Evolutionary conservation across 2,888 invertebrate genomes (phyloP).

Genomic region (Pimpla rufipes): DNA sequence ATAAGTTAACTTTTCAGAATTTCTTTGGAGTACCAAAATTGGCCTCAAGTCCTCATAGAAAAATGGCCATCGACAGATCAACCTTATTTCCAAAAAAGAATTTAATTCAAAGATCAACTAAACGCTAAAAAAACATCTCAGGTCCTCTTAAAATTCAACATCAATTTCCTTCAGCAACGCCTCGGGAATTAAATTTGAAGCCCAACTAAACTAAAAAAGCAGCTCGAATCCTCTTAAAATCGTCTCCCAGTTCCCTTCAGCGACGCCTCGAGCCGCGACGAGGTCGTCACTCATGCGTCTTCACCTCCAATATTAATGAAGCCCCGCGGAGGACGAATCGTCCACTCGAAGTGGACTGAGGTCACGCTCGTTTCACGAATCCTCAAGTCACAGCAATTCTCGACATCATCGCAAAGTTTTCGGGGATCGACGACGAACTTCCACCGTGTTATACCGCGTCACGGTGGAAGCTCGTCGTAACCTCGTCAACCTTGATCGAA

Average conservation of each 20-base stretch:
- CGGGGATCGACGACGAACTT: neutral
- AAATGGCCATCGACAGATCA: too few relatives aligned
- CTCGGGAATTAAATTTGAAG: too few relatives aligned
- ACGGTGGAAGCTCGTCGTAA: too few relatives aligned
- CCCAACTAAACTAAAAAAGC: neutral
- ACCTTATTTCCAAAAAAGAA: too few relatives aligned
- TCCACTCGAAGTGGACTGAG: constrained; percentile 41
- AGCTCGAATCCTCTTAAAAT: constrained; percentile 9
- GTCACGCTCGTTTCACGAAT: constrained; percentile 5
- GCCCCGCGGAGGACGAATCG: constrained; percentile 29
- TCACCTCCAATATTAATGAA: constrained; percentile 51
- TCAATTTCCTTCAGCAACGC: too few relatives aligned
- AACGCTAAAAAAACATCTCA: too few relatives aligned
- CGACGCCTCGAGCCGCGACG: constrained; percentile 13
- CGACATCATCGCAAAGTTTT: neutral
- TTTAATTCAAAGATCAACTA: too few relatives aligned
- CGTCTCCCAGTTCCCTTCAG: neutral
- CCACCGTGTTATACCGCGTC: too few relatives aligned
- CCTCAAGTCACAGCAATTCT: neutral
- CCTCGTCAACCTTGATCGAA: constrained; percentile 20
- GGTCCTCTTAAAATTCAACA: too few relatives aligned
- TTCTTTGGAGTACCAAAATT: too few relatives aligned
- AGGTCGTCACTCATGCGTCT: constrained; percentile 42
- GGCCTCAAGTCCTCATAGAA: too few relatives aligned
- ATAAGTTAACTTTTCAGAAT: too few relatives aligned